Evolutionary conservation across 2,113 vertebrate genomes (phyloP).

Genomic region (Rynchops niger): DNA sequence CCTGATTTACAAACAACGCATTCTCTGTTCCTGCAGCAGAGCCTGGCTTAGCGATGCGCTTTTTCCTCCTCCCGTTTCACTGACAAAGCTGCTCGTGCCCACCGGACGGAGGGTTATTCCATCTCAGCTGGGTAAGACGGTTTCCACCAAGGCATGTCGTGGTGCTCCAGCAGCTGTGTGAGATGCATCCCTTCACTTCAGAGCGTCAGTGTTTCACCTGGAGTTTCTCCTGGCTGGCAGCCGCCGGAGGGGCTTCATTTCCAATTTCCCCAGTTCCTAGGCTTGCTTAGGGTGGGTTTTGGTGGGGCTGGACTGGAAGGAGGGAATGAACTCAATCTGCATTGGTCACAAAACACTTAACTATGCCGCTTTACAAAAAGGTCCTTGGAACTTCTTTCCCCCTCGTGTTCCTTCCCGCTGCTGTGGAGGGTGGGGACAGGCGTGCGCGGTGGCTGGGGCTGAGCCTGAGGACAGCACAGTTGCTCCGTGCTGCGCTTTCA

Average conservation of each 20-base stretch:
- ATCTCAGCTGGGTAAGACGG: background rate
- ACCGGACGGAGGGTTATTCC: background rate
- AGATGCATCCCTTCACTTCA: background rate
- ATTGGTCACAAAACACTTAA: background rate
- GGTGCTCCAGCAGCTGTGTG: too few relatives aligned
- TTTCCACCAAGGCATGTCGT: background rate
- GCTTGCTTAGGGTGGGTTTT: background rate
- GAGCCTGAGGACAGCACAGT: background rate
- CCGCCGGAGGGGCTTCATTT: background rate
- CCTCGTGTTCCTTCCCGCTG: background rate
- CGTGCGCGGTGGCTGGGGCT: accelerated
- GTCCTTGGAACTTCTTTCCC: background rate
- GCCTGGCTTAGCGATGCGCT: accelerated
- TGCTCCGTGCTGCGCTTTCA: background rate
- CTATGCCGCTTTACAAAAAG: background rate
- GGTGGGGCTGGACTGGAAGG: background rate
- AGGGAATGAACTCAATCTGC: accelerated
- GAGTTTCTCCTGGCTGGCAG: background rate
- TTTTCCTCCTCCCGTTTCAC: background rate
- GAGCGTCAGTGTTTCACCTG: background rate
- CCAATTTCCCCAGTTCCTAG: background rate
- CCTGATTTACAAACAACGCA: background rate
- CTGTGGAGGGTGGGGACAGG: background rate
- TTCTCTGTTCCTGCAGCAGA: background rate
- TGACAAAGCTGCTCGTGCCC: background rate